Evolutionary conservation across 2,888 invertebrate species (phyloP).

Genomic region (Drosophila limbata): DNA sequence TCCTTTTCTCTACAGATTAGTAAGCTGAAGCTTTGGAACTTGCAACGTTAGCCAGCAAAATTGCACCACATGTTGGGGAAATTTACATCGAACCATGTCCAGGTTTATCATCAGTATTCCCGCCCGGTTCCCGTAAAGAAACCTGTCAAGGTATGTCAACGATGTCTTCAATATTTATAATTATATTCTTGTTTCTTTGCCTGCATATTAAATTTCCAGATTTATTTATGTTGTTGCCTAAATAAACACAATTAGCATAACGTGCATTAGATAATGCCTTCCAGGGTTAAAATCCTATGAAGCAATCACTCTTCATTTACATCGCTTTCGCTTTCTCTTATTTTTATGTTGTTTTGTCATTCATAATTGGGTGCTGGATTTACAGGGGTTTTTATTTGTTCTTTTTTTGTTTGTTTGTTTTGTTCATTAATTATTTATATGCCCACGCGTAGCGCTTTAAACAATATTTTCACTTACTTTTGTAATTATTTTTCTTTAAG

Average conservation of each 20-base stretch:
- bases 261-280: slow-evolving; percentile 40
- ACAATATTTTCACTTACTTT: slow-evolving; percentile 21
- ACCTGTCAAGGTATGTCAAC: slow-evolving; percentile 76
- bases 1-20: slow-evolving; percentile 24
- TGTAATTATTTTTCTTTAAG: not conserved
- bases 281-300: slow-evolving; percentile 36
- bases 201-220: slow-evolving; percentile 47
- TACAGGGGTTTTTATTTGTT: slow-evolving; percentile 18
- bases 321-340: slow-evolving; percentile 15
- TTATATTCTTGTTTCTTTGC: slow-evolving; percentile 19
- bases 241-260: slow-evolving; percentile 75
- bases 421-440: slow-evolving; percentile 41
- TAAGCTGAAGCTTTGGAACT: slow-evolving; percentile 10
- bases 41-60: slow-evolving; percentile 9
- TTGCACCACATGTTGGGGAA: slow-evolving; percentile 81
- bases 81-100: slow-evolving; percentile 83
- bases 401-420: slow-evolving; percentile 15
- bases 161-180: slow-evolving; percentile 3
- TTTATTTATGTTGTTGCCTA: slow-evolving; percentile 60
- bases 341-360: slow-evolving; percentile 57
- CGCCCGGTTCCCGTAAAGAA: slow-evolving; percentile 80
- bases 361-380: slow-evolving; percentile 49
- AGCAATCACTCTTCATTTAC: slow-evolving; percentile 38
- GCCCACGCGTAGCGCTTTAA: slow-evolving; percentile 14
- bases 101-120: slow-evolving; percentile 83